phyloP scores from a whole-genome alignment of 2,113 vertebrate genomes.

The Myiozetetes cayanensis region DNA sequence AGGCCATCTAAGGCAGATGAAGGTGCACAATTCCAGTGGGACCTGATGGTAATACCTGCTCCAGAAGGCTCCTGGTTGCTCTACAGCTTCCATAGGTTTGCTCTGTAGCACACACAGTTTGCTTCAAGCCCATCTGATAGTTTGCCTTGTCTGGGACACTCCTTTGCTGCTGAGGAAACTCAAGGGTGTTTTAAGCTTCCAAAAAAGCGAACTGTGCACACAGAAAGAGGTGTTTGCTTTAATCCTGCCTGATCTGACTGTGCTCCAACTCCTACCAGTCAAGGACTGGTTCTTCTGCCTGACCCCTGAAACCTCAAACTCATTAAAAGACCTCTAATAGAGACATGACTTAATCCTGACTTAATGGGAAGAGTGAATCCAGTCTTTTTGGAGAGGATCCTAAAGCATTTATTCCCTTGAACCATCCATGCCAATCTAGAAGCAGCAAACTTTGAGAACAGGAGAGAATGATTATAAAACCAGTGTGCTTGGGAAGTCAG shows the following conservation, averaged over 20 bases:
- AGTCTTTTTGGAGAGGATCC: background rate
- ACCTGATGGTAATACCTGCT: background rate
- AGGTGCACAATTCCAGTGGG: background rate
- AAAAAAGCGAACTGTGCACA: background rate
- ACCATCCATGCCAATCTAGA: background rate
- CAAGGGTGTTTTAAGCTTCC: background rate
- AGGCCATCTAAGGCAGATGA: background rate
- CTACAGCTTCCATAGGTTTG: background rate
- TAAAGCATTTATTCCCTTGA: background rate
- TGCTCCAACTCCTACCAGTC: background rate
- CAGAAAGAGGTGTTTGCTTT: background rate
- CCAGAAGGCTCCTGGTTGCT: background rate
- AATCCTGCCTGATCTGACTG: background rate
- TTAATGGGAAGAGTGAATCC: background rate
- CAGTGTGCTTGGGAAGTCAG: background rate
- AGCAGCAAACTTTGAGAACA: background rate
- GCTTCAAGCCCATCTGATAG: background rate
- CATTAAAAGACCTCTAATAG: background rate
- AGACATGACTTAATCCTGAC: background rate
- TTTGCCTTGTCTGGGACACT: background rate
- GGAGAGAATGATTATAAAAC: background rate
- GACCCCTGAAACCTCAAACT: background rate
- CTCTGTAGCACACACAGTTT: background rate
- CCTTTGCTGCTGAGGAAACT: background rate
- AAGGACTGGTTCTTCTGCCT: background rate